Conservation (phyloP, 2,888 invertebrate genomes). For the Apodemia mormo region DNA sequence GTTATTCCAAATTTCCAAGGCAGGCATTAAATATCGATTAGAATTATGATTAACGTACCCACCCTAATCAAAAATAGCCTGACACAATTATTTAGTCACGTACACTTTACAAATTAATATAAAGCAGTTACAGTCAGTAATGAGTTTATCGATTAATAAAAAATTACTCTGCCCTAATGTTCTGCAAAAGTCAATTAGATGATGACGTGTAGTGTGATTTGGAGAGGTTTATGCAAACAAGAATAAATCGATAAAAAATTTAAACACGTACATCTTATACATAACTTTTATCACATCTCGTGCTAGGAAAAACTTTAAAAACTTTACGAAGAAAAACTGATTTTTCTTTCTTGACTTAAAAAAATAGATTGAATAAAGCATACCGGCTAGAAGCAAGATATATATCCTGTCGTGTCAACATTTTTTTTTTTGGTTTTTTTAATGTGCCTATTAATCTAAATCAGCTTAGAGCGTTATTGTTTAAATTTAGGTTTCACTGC, state of each 20-base stretch:
- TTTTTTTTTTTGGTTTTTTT: too few relatives aligned
- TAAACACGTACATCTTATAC: too few relatives aligned
- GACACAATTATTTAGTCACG: slow-evolving; percentile 72
- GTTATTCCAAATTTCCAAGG: slow-evolving; percentile 45
- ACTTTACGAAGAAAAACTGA: too few relatives aligned
- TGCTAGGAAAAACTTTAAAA: too few relatives aligned
- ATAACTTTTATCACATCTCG: too few relatives aligned
- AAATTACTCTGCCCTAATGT: slow-evolving; percentile 57
- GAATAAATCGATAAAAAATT: background rate
- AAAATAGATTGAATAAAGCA: too few relatives aligned
- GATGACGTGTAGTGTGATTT: slow-evolving; percentile 45
- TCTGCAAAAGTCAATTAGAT: slow-evolving; percentile 51
- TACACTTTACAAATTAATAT: slow-evolving; percentile 47
- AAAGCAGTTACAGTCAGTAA: slow-evolving; percentile 49
- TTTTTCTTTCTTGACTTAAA: too few relatives aligned
- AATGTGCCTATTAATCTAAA: too few relatives aligned
- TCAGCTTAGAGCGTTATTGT: too few relatives aligned
- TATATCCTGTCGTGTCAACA: too few relatives aligned
- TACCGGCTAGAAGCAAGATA: too few relatives aligned
- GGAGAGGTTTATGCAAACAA: slow-evolving; percentile 44
- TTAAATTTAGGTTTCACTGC: too few relatives aligned
- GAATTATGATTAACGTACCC: slow-evolving; percentile 45
- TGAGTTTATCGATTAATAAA: slow-evolving; percentile 54
- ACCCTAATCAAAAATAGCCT: slow-evolving; percentile 49
- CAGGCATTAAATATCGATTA: slow-evolving; percentile 59